Percentiles rank a stretch among this genome's conserved stretches.
Evolutionary conservation across 2,888 invertebrate genomes (phyloP).

Genomic region (Gisinianus flammeolus): DNA sequence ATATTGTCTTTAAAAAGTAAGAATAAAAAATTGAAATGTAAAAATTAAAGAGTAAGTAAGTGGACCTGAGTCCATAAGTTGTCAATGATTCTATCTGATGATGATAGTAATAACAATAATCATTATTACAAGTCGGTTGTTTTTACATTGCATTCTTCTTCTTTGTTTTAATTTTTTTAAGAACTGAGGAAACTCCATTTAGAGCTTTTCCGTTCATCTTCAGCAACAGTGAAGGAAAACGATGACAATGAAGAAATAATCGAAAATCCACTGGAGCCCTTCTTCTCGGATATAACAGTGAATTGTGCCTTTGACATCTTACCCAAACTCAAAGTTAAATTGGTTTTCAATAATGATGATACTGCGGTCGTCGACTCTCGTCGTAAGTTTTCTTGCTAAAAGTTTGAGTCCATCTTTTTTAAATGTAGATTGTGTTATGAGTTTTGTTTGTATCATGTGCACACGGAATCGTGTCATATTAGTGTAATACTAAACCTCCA

Average conservation of each 20-base stretch:
- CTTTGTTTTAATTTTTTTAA: not conserved
- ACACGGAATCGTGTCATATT: no score
- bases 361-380: no score
- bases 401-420: no score
- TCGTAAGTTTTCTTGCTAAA: no score
- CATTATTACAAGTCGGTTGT: not conserved
- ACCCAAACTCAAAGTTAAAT: not conserved
- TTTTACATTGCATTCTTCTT: not conserved
- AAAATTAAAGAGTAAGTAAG: not conserved
- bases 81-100: not conserved
- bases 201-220: not conserved
- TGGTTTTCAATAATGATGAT: not conserved
- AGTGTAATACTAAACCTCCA: no score
- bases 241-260: not conserved
- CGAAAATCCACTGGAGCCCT: not conserved
- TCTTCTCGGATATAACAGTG: slow-evolving; percentile 6
- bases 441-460: no score
- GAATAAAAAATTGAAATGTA: not conserved
- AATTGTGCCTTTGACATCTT: slow-evolving; percentile 7
- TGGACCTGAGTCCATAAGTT: not conserved
- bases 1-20: slow-evolving; percentile 7
- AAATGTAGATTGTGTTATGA: no score
- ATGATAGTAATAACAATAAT: not conserved
- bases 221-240: not conserved
- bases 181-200: not conserved